phyloP scores from a whole-genome alignment of 2,888 invertebrate species.

The Glyphotaelius pellucidus region DNA sequence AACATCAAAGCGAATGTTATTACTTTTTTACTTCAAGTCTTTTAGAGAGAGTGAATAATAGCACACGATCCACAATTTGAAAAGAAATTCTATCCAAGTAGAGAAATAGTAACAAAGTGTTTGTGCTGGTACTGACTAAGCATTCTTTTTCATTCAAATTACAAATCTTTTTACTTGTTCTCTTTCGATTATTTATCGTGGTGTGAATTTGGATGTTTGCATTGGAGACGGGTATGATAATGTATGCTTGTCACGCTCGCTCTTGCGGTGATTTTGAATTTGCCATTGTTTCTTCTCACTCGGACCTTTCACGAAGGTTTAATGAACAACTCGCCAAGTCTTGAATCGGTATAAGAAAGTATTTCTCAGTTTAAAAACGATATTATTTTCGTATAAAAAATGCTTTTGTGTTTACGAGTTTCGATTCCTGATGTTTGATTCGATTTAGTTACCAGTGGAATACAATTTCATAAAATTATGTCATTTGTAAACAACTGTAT shows the following conservation, averaged over 20 bases:
- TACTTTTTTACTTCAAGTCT: not conserved
- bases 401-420: not conserved
- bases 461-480: not conserved
- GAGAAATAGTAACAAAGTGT: not conserved
- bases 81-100: not conserved
- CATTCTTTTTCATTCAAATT: not conserved
- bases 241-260: not conserved
- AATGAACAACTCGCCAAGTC: not conserved
- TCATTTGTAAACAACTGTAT: not conserved
- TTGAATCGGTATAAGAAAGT: constrained; percentile 22
- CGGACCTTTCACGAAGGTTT: constrained; percentile 20
- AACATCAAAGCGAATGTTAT: not conserved
- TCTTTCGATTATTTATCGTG: not conserved
- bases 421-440: not conserved
- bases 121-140: not conserved
- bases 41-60: not conserved
- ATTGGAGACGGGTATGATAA: not conserved
- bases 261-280: not conserved
- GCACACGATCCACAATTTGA: not conserved
- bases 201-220: not conserved
- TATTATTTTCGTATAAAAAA: not conserved
- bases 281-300: not conserved
- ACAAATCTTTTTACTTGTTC: not conserved
- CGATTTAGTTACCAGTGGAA: not conserved
- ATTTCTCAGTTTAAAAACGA: not conserved